Percentiles rank a stretch among this genome's conserved stretches.
Evolutionary conservation across 1,140 invertebrate species (phyloP).

Genomic region (Drosophila equinoxialis): DNA sequence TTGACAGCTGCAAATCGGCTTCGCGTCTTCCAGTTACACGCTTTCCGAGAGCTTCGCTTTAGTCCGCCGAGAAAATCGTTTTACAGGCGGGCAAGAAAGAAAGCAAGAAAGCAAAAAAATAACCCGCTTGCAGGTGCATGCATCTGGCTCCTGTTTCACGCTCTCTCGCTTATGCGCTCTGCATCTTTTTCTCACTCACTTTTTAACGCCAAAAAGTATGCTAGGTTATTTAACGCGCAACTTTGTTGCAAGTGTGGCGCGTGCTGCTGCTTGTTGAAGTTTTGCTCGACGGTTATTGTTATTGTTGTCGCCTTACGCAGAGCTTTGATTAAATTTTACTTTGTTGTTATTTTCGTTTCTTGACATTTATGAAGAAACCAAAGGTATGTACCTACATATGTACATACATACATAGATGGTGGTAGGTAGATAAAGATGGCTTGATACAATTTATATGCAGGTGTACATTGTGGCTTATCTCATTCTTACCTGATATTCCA

Average conservation of each 20-base stretch:
- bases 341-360: conserved; percentile 45
- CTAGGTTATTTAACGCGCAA: conserved; percentile 37
- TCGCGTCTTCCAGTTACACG: conserved; percentile 40
- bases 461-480: not conserved
- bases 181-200: not conserved
- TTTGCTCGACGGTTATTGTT: conserved; percentile 49
- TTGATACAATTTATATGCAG: not conserved
- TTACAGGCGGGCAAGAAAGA: conserved; percentile 30
- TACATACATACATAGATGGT: no score
- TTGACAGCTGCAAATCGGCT: conserved; percentile 65
- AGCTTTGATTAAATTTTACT: conserved; percentile 71
- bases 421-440: no score
- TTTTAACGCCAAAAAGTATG: conserved; percentile 45
- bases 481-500: conserved; percentile 92
- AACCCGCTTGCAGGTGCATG: conserved; percentile 11
- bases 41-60: conserved; percentile 53
- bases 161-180: not conserved
- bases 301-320: conserved; percentile 26
- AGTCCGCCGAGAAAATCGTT: conserved; percentile 59
- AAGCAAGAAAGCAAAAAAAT: conserved; percentile 20
- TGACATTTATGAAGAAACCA: conserved; percentile 49
- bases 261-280: conserved; percentile 55
- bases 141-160: conserved; percentile 4
- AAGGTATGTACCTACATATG: no score
- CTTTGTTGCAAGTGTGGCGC: conserved; percentile 59